Conservation (phyloP, 2,113 vertebrate species). For the Neotoma lepida region DNA sequence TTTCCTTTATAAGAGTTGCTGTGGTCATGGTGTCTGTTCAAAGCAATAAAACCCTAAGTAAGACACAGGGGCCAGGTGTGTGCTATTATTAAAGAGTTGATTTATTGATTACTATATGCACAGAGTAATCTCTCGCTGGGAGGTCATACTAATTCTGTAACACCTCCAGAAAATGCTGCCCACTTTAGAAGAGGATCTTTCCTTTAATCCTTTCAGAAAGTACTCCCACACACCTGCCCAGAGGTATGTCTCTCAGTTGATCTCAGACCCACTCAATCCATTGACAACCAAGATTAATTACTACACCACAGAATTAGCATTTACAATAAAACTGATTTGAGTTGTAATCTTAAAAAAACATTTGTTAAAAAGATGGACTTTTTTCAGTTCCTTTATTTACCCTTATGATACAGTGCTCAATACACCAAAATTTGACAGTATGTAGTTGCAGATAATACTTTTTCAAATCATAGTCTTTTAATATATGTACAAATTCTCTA, state of each 20-base stretch:
- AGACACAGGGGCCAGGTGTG: no score
- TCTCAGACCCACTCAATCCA: not conserved
- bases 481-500: not conserved
- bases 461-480: not conserved
- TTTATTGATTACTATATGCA: not conserved
- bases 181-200: not conserved
- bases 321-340: not conserved
- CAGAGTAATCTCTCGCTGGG: not conserved
- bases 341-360: not conserved
- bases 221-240: not conserved
- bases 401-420: not conserved
- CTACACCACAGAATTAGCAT: not conserved
- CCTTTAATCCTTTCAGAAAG: not conserved
- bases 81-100: not conserved
- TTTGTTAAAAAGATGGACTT: not conserved
- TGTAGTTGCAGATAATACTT: not conserved
- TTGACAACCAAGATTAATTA: not conserved
- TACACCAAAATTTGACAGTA: not conserved
- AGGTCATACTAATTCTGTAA: not conserved
- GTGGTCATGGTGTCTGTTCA: no score
- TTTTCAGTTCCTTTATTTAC: not conserved
- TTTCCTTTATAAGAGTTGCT: no score
- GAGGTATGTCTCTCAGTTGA: not conserved
- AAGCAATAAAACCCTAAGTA: no score
- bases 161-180: not conserved